Percentiles rank a stretch among this genome's conserved stretches.
These are phyloP conservation scores for Anniella stebbinsi DNA, from an alignment of 2,797 vertebrate species.

Conservation along the genomic window DNA sequence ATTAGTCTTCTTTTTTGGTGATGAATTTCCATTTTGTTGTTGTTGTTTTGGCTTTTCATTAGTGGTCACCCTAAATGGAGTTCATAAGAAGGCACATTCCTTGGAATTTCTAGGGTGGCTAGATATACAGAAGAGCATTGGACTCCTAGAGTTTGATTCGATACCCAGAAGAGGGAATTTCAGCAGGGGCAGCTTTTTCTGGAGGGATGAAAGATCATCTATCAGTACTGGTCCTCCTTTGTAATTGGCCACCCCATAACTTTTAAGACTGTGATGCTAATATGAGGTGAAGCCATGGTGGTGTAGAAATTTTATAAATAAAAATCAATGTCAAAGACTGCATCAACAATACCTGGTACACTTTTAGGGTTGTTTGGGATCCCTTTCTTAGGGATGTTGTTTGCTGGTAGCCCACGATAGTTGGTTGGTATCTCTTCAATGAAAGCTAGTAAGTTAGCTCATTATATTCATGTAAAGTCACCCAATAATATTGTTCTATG, in stretches of 20 bases:
- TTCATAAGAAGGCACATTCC: not conserved
- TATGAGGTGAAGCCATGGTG: not conserved
- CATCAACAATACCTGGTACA: not conserved
- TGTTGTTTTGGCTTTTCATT: too few relatives aligned
- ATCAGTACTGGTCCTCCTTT: too few relatives aligned
- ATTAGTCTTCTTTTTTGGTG: too few relatives aligned
- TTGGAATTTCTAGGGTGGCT: not conserved
- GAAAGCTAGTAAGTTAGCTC: not conserved
- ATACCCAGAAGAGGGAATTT: not conserved
- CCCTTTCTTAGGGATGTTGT: not conserved
- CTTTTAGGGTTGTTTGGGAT: not conserved
- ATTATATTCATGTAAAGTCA: too few relatives aligned
- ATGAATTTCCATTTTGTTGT: too few relatives aligned
- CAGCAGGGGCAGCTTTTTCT: too few relatives aligned
- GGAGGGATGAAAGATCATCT: not conserved
- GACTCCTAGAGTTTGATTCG: not conserved
- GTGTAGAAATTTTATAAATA: not conserved
- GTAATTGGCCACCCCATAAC: not conserved
- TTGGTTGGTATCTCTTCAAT: not conserved
- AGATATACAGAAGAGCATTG: not conserved
- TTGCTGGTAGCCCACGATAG: not conserved
- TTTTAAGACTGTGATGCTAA: not conserved
- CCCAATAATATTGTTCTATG: not conserved
- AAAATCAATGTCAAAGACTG: not conserved
- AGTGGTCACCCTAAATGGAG: not conserved